Evolutionary conservation across 1,140 invertebrate genomes (phyloP), one percentile per base, ranked within the genome.

Genomic region (Manduca sexta): DNA sequence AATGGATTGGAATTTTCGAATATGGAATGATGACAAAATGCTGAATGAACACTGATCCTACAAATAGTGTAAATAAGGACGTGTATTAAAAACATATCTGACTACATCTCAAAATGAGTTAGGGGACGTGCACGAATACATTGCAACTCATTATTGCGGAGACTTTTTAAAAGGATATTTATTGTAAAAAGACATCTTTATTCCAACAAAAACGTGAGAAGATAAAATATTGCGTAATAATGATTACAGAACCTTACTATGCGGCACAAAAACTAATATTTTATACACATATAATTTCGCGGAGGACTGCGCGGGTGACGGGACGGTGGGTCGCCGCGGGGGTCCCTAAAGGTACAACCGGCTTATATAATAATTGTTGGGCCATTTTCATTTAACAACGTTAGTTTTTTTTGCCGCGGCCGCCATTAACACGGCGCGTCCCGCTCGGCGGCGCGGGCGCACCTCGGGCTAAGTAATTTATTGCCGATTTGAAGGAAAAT

Each of bases 401-500:
- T 57, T 17, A 29, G 59, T 64, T 65, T 65, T 64, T 66, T 53
- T 54, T 39, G 41, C 43, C 29, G 48, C 56, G 49, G 29, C 45
- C 31, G 50, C 56, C 54, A 64, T 70, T 60, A 67, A 67, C 61
- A 60, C 61, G 60, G 44, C 42, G 55, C 56, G 69, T 67, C 66
- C 53, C 66, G 62, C 39, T 56, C 55, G 59, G 52, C 60, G 50
- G 64, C 66, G 65, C 65, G 44, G 61, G 51, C 62, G 67, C 68
- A 64, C 61, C 58, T 63, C 61, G 44, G 60, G 70, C 64, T 48
- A 60, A 62, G 51, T 66, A 64, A 74, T 71, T 74, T 71, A 74
- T 74, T 49, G 64, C 51, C 60, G 63, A 71, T 69, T 71, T 69
- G 71, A 63, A 63, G 60, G 65, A 66, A 73, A 74, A 74, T 74